Evolutionary conservation across 2,113 vertebrate genomes (phyloP).

Genomic region (Cephalopterus ornatus): DNA sequence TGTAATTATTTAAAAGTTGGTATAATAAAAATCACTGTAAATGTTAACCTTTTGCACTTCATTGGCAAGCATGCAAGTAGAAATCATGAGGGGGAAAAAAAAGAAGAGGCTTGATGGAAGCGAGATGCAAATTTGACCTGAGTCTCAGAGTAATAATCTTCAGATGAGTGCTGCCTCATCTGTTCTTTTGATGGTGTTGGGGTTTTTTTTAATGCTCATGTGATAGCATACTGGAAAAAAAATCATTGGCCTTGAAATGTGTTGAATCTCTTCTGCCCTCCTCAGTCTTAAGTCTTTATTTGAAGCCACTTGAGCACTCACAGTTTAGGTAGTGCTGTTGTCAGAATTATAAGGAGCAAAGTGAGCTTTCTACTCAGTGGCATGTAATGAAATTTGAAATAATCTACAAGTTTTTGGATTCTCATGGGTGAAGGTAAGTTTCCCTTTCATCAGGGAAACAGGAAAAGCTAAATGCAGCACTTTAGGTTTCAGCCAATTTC

Average conservation of each 20-base stretch:
- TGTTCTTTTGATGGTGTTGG: conserved; percentile 8
- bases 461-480: background rate
- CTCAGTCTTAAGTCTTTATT: conserved; percentile 5
- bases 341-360: background rate
- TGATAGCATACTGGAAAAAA: conserved; percentile 7
- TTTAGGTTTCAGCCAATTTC: background rate
- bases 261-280: conserved; percentile 53
- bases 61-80: background rate
- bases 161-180: conserved; percentile 51
- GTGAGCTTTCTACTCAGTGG: background rate
- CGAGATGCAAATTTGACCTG: background rate
- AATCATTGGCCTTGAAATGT: background rate
- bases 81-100: background rate
- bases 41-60: background rate
- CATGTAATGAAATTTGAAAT: background rate
- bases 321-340: background rate
- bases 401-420: background rate
- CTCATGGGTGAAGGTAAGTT: background rate
- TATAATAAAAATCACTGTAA: conserved; percentile 8
- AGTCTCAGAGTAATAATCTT: background rate
- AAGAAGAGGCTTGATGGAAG: background rate
- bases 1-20: background rate
- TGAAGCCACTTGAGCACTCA: background rate
- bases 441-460: background rate
- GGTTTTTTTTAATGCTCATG: background rate